Percentiles rank a stretch among this genome's conserved stretches.
These are phyloP conservation scores for Microchrysa polita DNA, from an alignment of 2,888 invertebrate genomes.

Conservation along the genomic window DNA sequence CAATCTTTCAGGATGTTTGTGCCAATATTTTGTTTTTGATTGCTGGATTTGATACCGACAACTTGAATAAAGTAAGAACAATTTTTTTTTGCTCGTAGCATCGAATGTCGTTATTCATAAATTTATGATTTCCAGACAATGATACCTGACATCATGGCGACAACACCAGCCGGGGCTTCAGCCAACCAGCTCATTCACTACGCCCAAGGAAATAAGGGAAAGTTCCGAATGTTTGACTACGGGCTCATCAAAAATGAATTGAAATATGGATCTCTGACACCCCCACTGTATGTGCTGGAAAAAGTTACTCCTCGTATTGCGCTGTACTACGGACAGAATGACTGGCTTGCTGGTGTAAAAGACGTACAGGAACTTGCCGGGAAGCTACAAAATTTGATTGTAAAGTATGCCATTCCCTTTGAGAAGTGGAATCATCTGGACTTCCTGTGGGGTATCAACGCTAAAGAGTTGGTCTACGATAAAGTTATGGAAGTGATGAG, in stretches of 20 bases:
- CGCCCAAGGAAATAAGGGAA: constrained; percentile 68
- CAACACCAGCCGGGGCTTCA: constrained; percentile 76
- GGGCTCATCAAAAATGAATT: constrained; percentile 66
- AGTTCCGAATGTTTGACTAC: constrained; percentile 69
- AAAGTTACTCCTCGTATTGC: constrained; percentile 70
- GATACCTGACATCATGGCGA: constrained; percentile 72
- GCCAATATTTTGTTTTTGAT: constrained; percentile 72
- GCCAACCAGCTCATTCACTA: constrained; percentile 77
- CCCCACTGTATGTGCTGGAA: constrained; percentile 70
- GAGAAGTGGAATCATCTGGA: constrained; percentile 74
- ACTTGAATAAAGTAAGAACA: constrained; percentile 65
- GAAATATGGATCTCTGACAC: constrained; percentile 67
- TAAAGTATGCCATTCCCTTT: constrained; percentile 65
- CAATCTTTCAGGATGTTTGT: constrained; percentile 66
- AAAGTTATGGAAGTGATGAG: constrained; percentile 22
- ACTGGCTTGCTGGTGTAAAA: constrained; percentile 69
- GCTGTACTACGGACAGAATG: constrained; percentile 73
- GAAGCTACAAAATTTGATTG: constrained; percentile 66
- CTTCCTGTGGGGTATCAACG: constrained; percentile 73
- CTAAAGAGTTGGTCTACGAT: constrained; percentile 57
- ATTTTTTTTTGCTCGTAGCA: too few relatives aligned
- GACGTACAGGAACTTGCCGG: constrained; percentile 66
- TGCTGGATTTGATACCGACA: constrained; percentile 64
- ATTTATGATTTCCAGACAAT: constrained; percentile 67
- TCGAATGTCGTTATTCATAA: too few relatives aligned